These are phyloP conservation scores for Lacerta bilineata DNA, from an alignment of 2,797 vertebrate genomes.

Conservation along the genomic window DNA sequence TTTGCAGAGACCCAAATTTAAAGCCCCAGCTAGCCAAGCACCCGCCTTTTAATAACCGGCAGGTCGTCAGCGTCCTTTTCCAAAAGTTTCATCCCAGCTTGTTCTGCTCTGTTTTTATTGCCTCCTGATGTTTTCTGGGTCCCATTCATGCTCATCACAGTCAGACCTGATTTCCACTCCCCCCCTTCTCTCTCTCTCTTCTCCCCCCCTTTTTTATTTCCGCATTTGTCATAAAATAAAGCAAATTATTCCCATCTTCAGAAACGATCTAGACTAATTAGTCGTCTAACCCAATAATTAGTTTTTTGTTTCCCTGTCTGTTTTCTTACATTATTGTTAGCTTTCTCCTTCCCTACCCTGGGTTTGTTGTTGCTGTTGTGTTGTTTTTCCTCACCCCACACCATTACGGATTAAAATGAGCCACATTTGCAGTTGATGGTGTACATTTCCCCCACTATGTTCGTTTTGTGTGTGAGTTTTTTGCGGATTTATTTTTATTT, in stretches of 20 bases:
- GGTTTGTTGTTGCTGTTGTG: conserved; percentile 70
- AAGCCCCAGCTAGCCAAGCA: conserved; percentile 67
- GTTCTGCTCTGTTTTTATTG: conserved; percentile 84
- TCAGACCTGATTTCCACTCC: conserved; percentile 80
- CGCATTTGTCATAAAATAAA: conserved; percentile 90
- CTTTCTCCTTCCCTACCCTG: conserved; percentile 77
- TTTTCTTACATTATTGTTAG: conserved; percentile 87
- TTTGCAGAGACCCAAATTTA: conserved; percentile 42
- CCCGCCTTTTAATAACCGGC: conserved; percentile 57
- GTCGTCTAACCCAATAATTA: conserved; percentile 89
- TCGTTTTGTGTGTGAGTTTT: not conserved
- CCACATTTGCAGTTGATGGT: conserved; percentile 87
- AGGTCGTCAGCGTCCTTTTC: conserved; percentile 35
- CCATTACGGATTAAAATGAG: conserved; percentile 88
- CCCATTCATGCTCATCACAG: conserved; percentile 86
- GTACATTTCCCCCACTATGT: conserved; percentile 46
- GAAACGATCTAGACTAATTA: conserved; percentile 89
- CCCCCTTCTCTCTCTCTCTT: too few relatives aligned
- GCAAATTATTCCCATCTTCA: conserved; percentile 86
- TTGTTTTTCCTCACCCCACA: conserved; percentile 75
- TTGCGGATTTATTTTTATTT: conserved; percentile 41
- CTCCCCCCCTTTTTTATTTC: conserved; percentile 81
- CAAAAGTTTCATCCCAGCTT: conserved; percentile 80
- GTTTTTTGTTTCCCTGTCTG: conserved; percentile 88
- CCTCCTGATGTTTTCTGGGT: conserved; percentile 80